These are phyloP conservation scores for Anguilla marmorata DNA, from an alignment of 2,797 vertebrate species.

Conservation along the genomic window DNA sequence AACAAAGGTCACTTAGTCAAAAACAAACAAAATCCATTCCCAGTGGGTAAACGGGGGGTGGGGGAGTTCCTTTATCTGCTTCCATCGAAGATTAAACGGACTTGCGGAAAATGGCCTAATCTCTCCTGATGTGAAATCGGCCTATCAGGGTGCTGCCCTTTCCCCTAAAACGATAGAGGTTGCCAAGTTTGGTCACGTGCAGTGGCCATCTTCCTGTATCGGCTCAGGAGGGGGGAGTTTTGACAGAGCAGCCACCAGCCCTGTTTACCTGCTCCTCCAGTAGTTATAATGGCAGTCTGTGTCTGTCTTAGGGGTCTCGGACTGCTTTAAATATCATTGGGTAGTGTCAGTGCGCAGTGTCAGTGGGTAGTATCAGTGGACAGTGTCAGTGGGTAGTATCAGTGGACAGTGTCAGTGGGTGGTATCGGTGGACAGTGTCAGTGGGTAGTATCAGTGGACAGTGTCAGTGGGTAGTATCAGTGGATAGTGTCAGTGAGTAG, in stretches of 20 bases:
- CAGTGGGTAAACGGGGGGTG: background rate
- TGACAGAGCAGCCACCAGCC: background rate
- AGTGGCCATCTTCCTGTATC: background rate
- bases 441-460: too few relatives aligned
- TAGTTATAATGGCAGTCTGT: background rate
- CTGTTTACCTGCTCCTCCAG: too few relatives aligned
- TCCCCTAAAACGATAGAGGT: background rate
- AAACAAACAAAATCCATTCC: background rate
- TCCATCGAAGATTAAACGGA: background rate
- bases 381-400: too few relatives aligned
- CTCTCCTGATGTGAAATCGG: background rate
- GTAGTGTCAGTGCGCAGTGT: too few relatives aligned
- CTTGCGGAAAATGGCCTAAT: background rate
- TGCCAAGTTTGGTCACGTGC: background rate
- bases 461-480: too few relatives aligned
- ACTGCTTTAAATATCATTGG: too few relatives aligned
- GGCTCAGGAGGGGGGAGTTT: background rate
- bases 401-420: too few relatives aligned
- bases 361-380: too few relatives aligned
- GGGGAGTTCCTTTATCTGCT: background rate
- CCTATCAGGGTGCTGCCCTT: background rate
- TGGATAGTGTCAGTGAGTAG: too few relatives aligned
- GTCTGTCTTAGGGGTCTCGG: background rate
- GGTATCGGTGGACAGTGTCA: too few relatives aligned
- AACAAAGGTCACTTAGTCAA: background rate